Evolutionary conservation across 2,113 vertebrate species (phyloP), one percentile per base, ranked within the genome.

Genomic region (Thalassoma bifasciatum): DNA sequence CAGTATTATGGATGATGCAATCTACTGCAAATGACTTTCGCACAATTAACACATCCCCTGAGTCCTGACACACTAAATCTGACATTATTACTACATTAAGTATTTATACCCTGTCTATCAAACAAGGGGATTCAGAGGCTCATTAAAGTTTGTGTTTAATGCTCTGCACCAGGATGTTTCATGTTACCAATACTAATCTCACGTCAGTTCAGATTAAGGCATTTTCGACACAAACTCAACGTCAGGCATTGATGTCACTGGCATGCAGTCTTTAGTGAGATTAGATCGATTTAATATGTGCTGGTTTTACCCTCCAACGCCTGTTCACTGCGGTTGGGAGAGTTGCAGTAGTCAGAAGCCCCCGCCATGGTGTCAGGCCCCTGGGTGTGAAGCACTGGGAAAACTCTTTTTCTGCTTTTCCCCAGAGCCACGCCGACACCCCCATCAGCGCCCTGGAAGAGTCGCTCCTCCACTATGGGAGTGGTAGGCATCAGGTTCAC

Each of bases 331-430:
- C 91, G 83, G 46, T 92, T 96, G 5, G 98, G 98, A 36, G 93
- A 86, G 54, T 99, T 99, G 91, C 98, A 99, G 89, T 99, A 99
- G 58, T 93, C 78, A 0, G 88, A 95, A 9, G 97, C 95, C 86
- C 99, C 98, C 1, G 94, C 91, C 22, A 98, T 7, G 0, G 96
- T 96, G 85, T 97, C 95, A 8, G 90, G 88, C 7, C 89, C 90
- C 0, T 95, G 93, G 0, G 95, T 97, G 88, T 94, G 93, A 1
- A 94, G 88, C 67, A 95, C 94, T 0, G 94, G 95, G 91, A 96
- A 95, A 66, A 98, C 93, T 57, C 97, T 93, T 87, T 99, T 99
- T 40, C 98, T 93, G 88, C 92, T 98, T 88, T 97, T 99, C 8
- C 93, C 91, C 66, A 77, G 89, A 30, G 46, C 54, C 7, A 6